Conservation (phyloP, 2,797 vertebrate species). For the Denticeps clupeoides region DNA sequence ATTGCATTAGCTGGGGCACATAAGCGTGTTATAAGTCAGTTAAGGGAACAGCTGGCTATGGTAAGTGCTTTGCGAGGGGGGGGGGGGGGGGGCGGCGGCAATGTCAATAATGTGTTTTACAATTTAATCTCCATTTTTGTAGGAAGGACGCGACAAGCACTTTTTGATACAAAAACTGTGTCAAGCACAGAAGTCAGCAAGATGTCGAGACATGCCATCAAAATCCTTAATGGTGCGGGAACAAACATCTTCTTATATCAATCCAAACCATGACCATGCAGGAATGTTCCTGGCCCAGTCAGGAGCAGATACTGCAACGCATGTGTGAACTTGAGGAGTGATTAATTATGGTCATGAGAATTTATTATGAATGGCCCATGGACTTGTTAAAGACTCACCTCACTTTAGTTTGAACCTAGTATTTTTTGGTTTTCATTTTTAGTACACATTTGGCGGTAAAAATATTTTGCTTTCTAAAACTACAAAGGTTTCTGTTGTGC, state of each 20-base stretch:
- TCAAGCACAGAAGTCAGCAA: slow-evolving; percentile 69
- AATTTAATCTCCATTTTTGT: background rate
- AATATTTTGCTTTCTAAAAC: too few species aligned
- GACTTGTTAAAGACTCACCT: too few species aligned
- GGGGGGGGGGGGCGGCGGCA: background rate
- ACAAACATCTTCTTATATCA: slow-evolving; percentile 39
- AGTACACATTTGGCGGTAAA: too few species aligned
- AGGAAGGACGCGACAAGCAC: slow-evolving; percentile 78
- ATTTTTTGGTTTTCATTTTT: too few species aligned
- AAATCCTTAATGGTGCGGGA: slow-evolving; percentile 30
- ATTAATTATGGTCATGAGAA: too few species aligned
- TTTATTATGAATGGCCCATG: too few species aligned
- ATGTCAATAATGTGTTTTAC: background rate
- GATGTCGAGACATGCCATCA: too few species aligned
- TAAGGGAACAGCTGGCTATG: slow-evolving; percentile 79
- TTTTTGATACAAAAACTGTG: slow-evolving; percentile 77
- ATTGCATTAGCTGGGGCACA: slow-evolving; percentile 86
- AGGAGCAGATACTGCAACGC: slow-evolving; percentile 42
- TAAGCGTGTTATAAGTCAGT: slow-evolving; percentile 73
- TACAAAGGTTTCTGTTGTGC: too few species aligned
- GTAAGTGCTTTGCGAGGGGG: too few species aligned
- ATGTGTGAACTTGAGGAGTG: slow-evolving; percentile 41
- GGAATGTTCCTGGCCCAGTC: slow-evolving; percentile 42
- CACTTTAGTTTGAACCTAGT: too few species aligned
- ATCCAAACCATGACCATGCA: slow-evolving; percentile 38